These are phyloP conservation scores for Paracanthobrama guichenoti DNA, from an alignment of 2,113 vertebrate genomes.

Conservation along the genomic window DNA sequence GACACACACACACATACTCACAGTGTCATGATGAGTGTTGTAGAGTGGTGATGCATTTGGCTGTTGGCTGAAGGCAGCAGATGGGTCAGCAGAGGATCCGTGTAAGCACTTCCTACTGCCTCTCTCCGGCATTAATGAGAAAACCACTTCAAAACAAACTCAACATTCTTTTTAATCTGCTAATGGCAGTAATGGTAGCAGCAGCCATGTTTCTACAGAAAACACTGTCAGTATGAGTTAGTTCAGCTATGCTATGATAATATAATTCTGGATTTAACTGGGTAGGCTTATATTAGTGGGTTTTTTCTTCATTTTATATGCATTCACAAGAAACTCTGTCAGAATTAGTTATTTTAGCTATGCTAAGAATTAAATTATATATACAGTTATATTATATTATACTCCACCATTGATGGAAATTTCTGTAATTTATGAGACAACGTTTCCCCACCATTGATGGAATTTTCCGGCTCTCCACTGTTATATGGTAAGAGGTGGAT, in stretches of 20 bases:
- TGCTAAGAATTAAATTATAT: neutral
- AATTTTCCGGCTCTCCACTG: too few relatives aligned
- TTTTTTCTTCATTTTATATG: neutral
- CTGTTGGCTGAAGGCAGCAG: slow-evolving; percentile 41
- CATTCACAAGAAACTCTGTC: neutral
- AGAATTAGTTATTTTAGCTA: slow-evolving; percentile 7
- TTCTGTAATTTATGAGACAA: too few relatives aligned
- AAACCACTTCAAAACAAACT: slow-evolving; percentile 46
- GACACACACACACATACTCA: neutral
- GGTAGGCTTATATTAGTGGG: neutral
- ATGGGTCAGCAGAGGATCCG: slow-evolving; percentile 40
- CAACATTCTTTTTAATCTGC: slow-evolving; percentile 33
- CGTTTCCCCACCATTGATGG: too few relatives aligned
- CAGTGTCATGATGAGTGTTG: slow-evolving; percentile 20
- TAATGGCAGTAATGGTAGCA: slow-evolving; percentile 19
- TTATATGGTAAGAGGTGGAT: too few relatives aligned
- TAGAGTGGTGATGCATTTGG: slow-evolving; percentile 30
- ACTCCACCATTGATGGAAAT: too few relatives aligned
- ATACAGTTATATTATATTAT: neutral
- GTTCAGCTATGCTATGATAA: neutral
- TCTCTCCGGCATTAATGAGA: slow-evolving; percentile 26
- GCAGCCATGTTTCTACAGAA: slow-evolving; percentile 6
- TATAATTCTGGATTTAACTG: neutral
- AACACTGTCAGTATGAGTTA: slow-evolving; percentile 17
- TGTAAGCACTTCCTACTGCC: slow-evolving; percentile 29